phyloP scores from a whole-genome alignment of 2,888 invertebrate genomes.

The Nebria salina region DNA sequence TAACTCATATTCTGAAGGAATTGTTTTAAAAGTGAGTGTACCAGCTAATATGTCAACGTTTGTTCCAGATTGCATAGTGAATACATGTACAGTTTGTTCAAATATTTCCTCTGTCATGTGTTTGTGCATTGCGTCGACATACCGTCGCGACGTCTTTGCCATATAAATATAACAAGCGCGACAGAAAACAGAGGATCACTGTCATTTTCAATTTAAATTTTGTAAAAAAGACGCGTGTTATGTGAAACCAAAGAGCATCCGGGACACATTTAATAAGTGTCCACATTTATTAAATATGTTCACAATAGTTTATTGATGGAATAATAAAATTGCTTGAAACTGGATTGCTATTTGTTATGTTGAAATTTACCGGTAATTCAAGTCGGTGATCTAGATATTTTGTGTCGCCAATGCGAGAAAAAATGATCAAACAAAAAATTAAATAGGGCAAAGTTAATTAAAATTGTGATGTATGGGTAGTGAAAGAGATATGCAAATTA shows the following conservation, averaged over 20 bases:
- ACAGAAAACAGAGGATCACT: constrained; percentile 23
- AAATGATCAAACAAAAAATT: constrained; percentile 10
- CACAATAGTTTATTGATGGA: background rate
- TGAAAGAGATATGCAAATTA: constrained; percentile 44
- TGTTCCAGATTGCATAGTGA: background rate
- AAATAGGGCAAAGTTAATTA: constrained; percentile 40
- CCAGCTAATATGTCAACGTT: background rate
- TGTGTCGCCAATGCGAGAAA: too few species aligned
- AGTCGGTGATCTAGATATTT: too few species aligned
- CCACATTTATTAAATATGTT: background rate
- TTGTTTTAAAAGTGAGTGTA: background rate
- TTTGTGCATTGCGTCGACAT: constrained; percentile 13
- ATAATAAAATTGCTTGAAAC: background rate
- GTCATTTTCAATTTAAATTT: constrained; percentile 37
- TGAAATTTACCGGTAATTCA: too few species aligned
- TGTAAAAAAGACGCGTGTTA: constrained; percentile 16
- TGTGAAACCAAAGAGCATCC: constrained; percentile 3
- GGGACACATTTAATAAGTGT: background rate
- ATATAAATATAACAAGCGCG: background rate
- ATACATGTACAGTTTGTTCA: background rate
- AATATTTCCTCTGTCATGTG: constrained; percentile 16
- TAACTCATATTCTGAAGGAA: too few species aligned
- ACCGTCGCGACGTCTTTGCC: constrained; percentile 23
- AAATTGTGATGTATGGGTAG: constrained; percentile 43
- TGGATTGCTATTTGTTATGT: too few species aligned